Evolutionary conservation across 2,113 vertebrate genomes (phyloP).

Genomic region (Hydrolagus affinis): DNA sequence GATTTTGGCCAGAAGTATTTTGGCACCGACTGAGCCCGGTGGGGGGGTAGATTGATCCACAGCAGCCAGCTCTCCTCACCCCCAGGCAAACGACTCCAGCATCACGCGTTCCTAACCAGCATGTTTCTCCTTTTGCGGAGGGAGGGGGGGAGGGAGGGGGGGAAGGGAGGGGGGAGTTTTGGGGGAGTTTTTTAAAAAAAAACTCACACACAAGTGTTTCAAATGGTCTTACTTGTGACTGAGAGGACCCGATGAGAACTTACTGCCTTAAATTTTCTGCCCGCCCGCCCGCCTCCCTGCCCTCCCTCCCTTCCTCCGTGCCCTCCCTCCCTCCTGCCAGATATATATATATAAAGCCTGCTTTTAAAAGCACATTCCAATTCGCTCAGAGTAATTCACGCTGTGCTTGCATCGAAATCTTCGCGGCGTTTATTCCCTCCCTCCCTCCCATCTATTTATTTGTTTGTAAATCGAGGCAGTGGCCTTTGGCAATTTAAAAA

Average conservation of each 20-base stretch:
- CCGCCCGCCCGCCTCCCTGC: too few species aligned
- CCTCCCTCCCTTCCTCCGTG: not conserved
- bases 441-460: not conserved
- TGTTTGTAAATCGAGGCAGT: conserved; percentile 17
- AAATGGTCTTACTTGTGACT: not conserved
- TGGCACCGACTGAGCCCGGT: conserved; percentile 72
- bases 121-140: not conserved
- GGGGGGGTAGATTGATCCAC: not conserved
- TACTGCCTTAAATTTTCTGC: not conserved
- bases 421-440: not conserved
- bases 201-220: not conserved
- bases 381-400: not conserved
- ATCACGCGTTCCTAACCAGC: not conserved
- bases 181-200: too few species aligned
- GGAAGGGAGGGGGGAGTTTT: too few species aligned
- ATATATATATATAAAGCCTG: not conserved
- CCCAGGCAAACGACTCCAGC: not conserved
- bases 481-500: not conserved
- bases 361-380: conserved; percentile 20
- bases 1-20: conserved; percentile 97
- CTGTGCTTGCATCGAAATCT: conserved; percentile 11
- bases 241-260: not conserved
- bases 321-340: not conserved
- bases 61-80: too few species aligned
- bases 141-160: too few species aligned